Conservation (phyloP, 2,797 vertebrate genomes). For the Chiroxiphia lanceolata region DNA sequence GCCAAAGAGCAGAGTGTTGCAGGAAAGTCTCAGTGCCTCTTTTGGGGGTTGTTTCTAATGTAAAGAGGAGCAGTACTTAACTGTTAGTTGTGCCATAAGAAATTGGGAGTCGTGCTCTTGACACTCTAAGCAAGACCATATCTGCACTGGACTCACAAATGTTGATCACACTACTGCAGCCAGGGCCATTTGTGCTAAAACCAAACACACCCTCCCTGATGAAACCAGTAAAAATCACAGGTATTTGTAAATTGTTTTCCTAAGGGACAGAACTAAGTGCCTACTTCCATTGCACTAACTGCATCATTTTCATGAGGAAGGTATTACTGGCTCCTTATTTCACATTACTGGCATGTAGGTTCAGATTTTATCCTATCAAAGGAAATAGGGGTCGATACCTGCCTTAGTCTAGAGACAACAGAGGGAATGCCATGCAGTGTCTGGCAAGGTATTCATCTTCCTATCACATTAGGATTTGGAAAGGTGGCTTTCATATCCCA, state of each 20-base stretch:
- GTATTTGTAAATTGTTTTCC: not conserved
- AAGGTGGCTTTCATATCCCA: not conserved
- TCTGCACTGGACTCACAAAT: not conserved
- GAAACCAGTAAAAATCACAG: not conserved
- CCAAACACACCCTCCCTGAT: not conserved
- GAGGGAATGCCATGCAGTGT: not conserved
- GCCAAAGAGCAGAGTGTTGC: not conserved
- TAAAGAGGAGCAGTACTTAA: not conserved
- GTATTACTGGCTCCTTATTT: not conserved
- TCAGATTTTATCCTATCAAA: not conserved
- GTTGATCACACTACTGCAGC: not conserved
- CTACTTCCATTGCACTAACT: not conserved
- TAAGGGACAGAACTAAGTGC: not conserved
- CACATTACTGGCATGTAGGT: not conserved
- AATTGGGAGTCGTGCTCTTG: not conserved
- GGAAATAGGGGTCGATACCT: not conserved
- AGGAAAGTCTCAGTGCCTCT: not conserved
- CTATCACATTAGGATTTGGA: not conserved
- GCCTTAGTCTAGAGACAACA: not conserved
- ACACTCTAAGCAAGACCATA: not conserved
- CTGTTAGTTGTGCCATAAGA: not conserved
- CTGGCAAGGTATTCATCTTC: not conserved
- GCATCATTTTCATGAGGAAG: not conserved
- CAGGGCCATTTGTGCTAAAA: not conserved
- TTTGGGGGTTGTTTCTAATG: not conserved